A percentile compares a stretch with the other conserved stretches of the same genome.
phyloP scores from a whole-genome alignment of 2,888 invertebrate genomes.

The Polydrusus tereticollis region DNA sequence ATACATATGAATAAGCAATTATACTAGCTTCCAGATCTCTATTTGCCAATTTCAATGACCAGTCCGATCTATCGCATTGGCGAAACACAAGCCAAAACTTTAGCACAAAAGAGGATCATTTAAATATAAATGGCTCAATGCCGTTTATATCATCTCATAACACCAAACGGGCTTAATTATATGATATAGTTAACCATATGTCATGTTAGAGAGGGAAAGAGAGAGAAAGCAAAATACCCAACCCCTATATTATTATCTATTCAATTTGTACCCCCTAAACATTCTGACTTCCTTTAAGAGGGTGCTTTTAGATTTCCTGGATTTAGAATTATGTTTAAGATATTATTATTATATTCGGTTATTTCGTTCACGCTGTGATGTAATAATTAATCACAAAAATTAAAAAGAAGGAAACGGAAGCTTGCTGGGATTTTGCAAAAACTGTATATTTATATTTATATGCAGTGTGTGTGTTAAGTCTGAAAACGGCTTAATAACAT shows the following conservation, averaged over 20 bases:
- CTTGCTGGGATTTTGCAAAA: not conserved
- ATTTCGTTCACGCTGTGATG: not conserved
- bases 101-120: constrained; percentile 54
- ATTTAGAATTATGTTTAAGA: constrained; percentile 42
- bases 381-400: not conserved
- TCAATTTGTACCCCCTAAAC: constrained; percentile 48
- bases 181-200: constrained; percentile 38
- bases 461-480: too few relatives aligned
- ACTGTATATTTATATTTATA: too few relatives aligned
- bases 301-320: constrained; percentile 45
- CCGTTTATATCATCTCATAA: constrained; percentile 58
- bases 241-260: constrained; percentile 46
- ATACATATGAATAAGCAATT: not conserved
- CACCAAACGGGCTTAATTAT: constrained; percentile 44
- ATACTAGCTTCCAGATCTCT: not conserved
- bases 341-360: constrained; percentile 45
- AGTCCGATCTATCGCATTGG: not conserved
- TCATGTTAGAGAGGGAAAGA: not conserved
- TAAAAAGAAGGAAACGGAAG: not conserved
- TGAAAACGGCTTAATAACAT: too few relatives aligned
- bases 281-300: constrained; percentile 42
- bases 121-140: constrained; percentile 64
- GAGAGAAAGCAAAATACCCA: too few relatives aligned
- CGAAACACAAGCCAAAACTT: not conserved
- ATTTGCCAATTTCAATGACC: not conserved